Evolutionary conservation across 2,888 invertebrate species (phyloP).

Genomic region (Sepiola atlantica): DNA sequence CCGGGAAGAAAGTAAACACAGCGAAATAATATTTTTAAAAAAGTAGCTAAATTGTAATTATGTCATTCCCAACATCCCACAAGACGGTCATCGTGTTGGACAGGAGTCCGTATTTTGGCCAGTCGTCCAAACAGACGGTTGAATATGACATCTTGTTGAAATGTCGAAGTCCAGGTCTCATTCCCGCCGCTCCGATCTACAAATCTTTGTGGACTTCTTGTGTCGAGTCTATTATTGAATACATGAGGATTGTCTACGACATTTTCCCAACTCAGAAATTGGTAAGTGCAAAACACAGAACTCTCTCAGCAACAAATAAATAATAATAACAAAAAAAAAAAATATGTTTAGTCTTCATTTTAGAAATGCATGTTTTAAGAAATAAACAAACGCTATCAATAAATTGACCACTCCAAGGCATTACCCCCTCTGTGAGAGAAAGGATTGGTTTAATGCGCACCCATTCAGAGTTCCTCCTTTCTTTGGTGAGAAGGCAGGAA

Average conservation of each 20-base stretch:
- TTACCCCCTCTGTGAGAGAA: too few relatives aligned
- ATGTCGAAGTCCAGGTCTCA: conserved; percentile 78
- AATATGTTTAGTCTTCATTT: too few relatives aligned
- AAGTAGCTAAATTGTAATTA: conserved; percentile 35
- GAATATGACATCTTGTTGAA: conserved; percentile 86
- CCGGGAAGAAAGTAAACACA: neutral
- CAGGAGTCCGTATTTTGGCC: conserved; percentile 92
- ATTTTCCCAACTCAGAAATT: conserved; percentile 84
- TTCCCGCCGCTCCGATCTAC: conserved; percentile 86
- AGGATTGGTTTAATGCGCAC: too few relatives aligned
- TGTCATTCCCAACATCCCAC: conserved; percentile 77
- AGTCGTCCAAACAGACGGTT: conserved; percentile 86
- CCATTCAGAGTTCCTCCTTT: too few relatives aligned
- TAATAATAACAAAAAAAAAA: too few relatives aligned
- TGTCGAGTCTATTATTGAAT: conserved; percentile 95
- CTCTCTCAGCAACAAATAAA: neutral
- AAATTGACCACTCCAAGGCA: too few relatives aligned
- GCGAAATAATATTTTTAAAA: neutral
- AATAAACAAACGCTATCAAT: too few relatives aligned
- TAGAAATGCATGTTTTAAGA: too few relatives aligned
- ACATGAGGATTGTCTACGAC: conserved; percentile 97
- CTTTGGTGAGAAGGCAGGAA: too few relatives aligned
- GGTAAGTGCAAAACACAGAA: conserved; percentile 56
- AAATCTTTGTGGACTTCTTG: conserved; percentile 97
- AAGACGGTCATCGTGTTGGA: conserved; percentile 97